Evolutionary conservation across 1,140 invertebrate species (phyloP).

Genomic region (Gryon sp.): DNA sequence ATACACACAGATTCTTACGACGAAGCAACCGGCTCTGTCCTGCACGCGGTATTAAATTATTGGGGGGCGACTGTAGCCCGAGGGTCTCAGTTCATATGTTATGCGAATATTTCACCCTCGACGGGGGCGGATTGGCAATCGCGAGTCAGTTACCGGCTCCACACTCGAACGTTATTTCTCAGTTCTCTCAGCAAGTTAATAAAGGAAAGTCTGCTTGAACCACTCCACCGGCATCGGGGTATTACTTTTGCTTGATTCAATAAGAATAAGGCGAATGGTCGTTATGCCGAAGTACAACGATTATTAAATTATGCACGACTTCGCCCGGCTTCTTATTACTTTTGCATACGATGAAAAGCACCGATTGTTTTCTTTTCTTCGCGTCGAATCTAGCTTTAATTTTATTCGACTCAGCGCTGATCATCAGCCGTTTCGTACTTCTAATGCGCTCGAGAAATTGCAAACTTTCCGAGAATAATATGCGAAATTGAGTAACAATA

Average conservation of each 20-base stretch:
- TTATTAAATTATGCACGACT: constrained; percentile 60
- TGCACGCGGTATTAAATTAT: constrained; percentile 74
- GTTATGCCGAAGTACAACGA: constrained; percentile 44
- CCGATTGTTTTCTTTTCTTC: constrained; percentile 4
- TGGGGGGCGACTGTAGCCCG: constrained; percentile 65
- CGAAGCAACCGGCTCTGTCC: constrained; percentile 65
- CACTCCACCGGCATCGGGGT: constrained; percentile 39
- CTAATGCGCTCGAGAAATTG: too few species aligned
- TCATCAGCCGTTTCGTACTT: too few species aligned
- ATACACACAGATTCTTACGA: constrained; percentile 67
- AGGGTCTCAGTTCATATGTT: constrained; percentile 72
- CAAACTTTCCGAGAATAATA: too few species aligned
- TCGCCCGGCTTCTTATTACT: constrained; percentile 40
- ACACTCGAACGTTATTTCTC: constrained; percentile 59
- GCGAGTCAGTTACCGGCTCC: constrained; percentile 42
- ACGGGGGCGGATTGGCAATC: constrained; percentile 45
- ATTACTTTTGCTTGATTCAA: constrained; percentile 59
- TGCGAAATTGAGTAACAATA: too few species aligned
- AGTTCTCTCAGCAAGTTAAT: constrained; percentile 53
- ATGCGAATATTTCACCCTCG: constrained; percentile 66
- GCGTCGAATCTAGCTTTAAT: not conserved
- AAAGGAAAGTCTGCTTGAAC: constrained; percentile 52
- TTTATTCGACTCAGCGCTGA: not conserved
- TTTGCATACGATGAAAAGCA: constrained; percentile 38
- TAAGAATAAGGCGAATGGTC: constrained; percentile 57